A percentile compares a stretch with the other conserved stretches of the same genome.
These are phyloP conservation scores for Galeruca laticollis DNA, from an alignment of 2,888 invertebrate species.

Conservation along the genomic window DNA sequence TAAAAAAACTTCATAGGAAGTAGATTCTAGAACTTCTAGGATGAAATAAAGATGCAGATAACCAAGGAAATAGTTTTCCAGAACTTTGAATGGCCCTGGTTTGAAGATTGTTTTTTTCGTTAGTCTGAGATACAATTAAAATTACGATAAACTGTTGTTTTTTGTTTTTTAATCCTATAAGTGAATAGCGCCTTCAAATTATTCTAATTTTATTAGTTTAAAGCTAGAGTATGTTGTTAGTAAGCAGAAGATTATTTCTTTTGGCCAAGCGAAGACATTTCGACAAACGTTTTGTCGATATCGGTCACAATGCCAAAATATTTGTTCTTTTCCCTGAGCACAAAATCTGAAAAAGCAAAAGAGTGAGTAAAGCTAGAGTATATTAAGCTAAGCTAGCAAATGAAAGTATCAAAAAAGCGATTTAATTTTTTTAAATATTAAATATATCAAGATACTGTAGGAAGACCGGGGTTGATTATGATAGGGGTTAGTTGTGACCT, in stretches of 20 bases:
- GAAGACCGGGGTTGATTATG: no score
- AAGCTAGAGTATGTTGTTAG: slow-evolving; percentile 3
- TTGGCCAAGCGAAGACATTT: slow-evolving; percentile 64
- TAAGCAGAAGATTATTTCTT: slow-evolving; percentile 59
- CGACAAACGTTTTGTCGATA: slow-evolving; percentile 66
- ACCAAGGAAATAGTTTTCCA: no score
- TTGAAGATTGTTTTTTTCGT: neutral
- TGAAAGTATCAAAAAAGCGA: slow-evolving; percentile 30
- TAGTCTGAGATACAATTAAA: no score
- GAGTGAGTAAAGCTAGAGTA: slow-evolving; percentile 27
- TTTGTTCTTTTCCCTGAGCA: slow-evolving; percentile 66
- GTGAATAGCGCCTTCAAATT: slow-evolving; percentile 8
- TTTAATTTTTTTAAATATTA: no score
- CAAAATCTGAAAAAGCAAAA: slow-evolving; percentile 61
- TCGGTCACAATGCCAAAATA: slow-evolving; percentile 65
- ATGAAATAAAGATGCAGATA: no score
- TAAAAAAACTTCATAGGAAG: no score
- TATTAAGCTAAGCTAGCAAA: no score
- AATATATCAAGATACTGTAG: no score
- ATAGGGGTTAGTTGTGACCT: no score
- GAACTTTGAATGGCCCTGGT: neutral
- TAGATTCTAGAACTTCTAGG: no score
- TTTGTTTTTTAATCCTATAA: neutral
- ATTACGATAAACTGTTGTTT: neutral
- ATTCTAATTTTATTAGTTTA: slow-evolving; percentile 16